phyloP scores from a whole-genome alignment of 92 coral and sea anemone genomes.

The Plumapathes pennacea region DNA sequence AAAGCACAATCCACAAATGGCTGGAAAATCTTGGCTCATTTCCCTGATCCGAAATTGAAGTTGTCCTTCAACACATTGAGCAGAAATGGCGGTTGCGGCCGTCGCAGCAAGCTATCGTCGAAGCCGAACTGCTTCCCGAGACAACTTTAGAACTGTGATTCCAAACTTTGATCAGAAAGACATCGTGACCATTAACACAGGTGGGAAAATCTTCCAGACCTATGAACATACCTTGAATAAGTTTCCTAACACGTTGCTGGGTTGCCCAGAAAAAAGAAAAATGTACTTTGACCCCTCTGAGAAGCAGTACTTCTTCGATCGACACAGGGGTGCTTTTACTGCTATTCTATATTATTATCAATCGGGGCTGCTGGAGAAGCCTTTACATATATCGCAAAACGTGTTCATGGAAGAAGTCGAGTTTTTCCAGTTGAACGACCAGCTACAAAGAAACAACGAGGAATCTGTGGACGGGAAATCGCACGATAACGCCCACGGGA shows the following conservation, averaged over 20 bases:
- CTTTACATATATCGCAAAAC: slow-evolving; percentile 75
- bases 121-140: slow-evolving; percentile 46
- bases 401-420: slow-evolving; percentile 81
- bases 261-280: slow-evolving; percentile 71
- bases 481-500: slow-evolving; percentile 19
- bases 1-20: too few relatives aligned
- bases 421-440: slow-evolving; percentile 84
- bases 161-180: slow-evolving; percentile 24
- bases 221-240: slow-evolving; percentile 78
- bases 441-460: slow-evolving; percentile 70
- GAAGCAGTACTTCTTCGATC: slow-evolving; percentile 90
- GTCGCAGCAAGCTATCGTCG: slow-evolving; percentile 53
- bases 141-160: slow-evolving; percentile 29
- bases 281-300: slow-evolving; percentile 70
- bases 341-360: slow-evolving; percentile 94
- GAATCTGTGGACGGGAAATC: slow-evolving; percentile 45
- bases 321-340: slow-evolving; percentile 91
- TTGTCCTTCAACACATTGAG: too few relatives aligned
- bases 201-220: slow-evolving; percentile 88
- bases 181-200: slow-evolving; percentile 76
- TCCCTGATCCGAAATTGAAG: too few relatives aligned
- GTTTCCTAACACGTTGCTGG: slow-evolving; percentile 90
- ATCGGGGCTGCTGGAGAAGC: slow-evolving; percentile 85
- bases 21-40: too few relatives aligned
- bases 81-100: slow-evolving; percentile 73